phyloP scores from a whole-genome alignment of 92 coral and sea anemone species.

The Blastomussa wellsi region DNA sequence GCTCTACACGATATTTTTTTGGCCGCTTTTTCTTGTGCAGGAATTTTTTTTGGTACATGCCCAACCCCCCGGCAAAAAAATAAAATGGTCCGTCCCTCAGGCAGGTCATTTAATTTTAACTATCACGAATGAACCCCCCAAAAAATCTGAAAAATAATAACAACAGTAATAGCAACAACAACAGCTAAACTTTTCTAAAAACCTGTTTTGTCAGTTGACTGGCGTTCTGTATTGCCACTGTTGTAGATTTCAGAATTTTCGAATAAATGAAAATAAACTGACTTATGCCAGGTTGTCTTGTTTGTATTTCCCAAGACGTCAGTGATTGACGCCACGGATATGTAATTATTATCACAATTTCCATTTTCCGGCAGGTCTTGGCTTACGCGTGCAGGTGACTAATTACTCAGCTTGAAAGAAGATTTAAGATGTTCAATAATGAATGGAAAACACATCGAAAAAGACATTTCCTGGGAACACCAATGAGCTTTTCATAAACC shows the following conservation, averaged over 20 bases:
- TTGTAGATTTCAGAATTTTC: not conserved
- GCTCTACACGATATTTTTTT: too few species aligned
- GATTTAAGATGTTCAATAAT: conserved; percentile 32
- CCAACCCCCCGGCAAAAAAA: too few species aligned
- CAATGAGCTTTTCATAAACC: conserved; percentile 1
- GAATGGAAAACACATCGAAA: conserved; percentile 14
- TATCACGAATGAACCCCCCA: not conserved
- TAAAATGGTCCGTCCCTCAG: too few species aligned
- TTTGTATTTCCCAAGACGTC: not conserved
- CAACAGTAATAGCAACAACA: not conserved
- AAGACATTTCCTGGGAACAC: not conserved
- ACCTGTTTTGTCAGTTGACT: not conserved
- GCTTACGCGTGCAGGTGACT: conserved; percentile 25
- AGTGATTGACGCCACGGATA: not conserved
- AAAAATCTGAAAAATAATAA: not conserved
- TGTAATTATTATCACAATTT: conserved; percentile 13
- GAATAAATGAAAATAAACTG: not conserved
- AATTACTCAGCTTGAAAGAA: conserved; percentile 39
- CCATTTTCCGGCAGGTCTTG: conserved; percentile 37
- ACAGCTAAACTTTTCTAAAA: not conserved
- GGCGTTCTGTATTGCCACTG: not conserved
- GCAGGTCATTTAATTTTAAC: not conserved
- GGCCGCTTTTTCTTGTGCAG: too few species aligned
- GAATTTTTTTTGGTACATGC: too few species aligned
- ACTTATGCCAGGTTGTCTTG: not conserved